phyloP scores from a whole-genome alignment of 2,888 invertebrate species.

The Lasioglossum oenotherae region DNA sequence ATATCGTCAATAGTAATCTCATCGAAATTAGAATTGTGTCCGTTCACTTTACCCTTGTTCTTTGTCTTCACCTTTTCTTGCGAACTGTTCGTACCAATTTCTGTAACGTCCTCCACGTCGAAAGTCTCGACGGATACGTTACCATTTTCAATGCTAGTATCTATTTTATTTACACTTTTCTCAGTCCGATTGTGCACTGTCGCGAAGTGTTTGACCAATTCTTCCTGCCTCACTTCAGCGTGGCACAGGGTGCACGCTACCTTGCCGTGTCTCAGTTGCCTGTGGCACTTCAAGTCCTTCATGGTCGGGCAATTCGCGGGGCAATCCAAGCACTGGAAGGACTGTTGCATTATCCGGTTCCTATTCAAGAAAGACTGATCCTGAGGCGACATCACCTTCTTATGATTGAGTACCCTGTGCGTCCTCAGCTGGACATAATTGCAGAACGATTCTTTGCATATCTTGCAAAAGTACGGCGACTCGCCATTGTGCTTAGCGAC shows the following conservation, averaged over 20 bases:
- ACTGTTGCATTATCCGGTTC: not conserved
- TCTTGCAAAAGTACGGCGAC: slow-evolving; percentile 74
- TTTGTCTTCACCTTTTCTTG: not conserved
- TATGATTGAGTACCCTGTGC: slow-evolving; percentile 74
- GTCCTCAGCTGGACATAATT: slow-evolving; percentile 77
- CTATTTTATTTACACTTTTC: not conserved
- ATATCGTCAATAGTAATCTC: slow-evolving; percentile 12
- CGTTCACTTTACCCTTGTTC: slow-evolving; percentile 30
- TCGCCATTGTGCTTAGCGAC: slow-evolving; percentile 78
- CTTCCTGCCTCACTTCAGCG: slow-evolving; percentile 13
- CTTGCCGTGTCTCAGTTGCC: slow-evolving; percentile 13
- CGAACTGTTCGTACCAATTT: slow-evolving; percentile 11
- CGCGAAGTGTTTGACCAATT: slow-evolving; percentile 22
- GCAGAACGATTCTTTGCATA: slow-evolving; percentile 77
- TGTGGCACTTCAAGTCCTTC: slow-evolving; percentile 27
- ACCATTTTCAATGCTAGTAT: slow-evolving; percentile 2
- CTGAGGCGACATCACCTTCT: slow-evolving; percentile 51
- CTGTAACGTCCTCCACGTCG: slow-evolving; percentile 4
- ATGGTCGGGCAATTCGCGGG: slow-evolving; percentile 9
- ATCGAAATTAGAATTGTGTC: slow-evolving; percentile 8
- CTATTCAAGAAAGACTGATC: slow-evolving; percentile 65
- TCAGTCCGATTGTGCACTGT: slow-evolving; percentile 1
- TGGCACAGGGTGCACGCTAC: slow-evolving; percentile 19
- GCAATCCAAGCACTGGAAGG: slow-evolving; percentile 68
- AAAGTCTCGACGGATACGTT: not conserved